A percentile compares a stretch with the other conserved stretches of the same genome.
phyloP scores from a whole-genome alignment of 2,888 invertebrate species.

The Drosophila paranaensis region DNA sequence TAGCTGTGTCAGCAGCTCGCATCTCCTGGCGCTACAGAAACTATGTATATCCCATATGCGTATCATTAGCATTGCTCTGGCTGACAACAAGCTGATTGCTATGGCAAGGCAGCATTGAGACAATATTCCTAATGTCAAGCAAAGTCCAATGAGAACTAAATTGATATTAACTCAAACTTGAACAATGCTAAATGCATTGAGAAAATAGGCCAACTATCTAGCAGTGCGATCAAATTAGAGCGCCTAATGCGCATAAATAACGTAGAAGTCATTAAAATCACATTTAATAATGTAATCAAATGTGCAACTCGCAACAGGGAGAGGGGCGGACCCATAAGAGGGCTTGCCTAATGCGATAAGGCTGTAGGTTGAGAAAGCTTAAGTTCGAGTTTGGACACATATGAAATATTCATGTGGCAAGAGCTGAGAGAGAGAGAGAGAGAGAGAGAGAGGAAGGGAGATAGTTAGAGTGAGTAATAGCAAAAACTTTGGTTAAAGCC shows the following conservation, averaged over 20 bases:
- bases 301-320: neutral
- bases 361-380: slow-evolving; percentile 4
- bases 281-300: slow-evolving; percentile 65
- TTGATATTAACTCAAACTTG: neutral
- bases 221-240: slow-evolving; percentile 22
- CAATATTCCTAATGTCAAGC: neutral
- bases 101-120: neutral
- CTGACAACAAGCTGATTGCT: slow-evolving; percentile 38
- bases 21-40: slow-evolving; percentile 8
- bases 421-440: slow-evolving; percentile 22
- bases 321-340: neutral
- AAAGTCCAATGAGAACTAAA: neutral
- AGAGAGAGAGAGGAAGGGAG: neutral
- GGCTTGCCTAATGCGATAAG: neutral
- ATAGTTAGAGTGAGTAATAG: neutral
- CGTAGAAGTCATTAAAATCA: slow-evolving; percentile 71
- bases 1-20: slow-evolving; percentile 18
- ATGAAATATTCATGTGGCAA: slow-evolving; percentile 57
- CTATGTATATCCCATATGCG: slow-evolving; percentile 16
- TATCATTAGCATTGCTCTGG: slow-evolving; percentile 33
- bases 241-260: slow-evolving; percentile 42
- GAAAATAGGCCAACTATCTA: slow-evolving; percentile 3
- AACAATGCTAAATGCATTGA: slow-evolving; percentile 4
- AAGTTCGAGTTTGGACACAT: slow-evolving; percentile 25
- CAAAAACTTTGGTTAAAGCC: neutral